Evolutionary conservation across 1,140 invertebrate genomes (phyloP).

Genomic region (Telenomus remus): DNA sequence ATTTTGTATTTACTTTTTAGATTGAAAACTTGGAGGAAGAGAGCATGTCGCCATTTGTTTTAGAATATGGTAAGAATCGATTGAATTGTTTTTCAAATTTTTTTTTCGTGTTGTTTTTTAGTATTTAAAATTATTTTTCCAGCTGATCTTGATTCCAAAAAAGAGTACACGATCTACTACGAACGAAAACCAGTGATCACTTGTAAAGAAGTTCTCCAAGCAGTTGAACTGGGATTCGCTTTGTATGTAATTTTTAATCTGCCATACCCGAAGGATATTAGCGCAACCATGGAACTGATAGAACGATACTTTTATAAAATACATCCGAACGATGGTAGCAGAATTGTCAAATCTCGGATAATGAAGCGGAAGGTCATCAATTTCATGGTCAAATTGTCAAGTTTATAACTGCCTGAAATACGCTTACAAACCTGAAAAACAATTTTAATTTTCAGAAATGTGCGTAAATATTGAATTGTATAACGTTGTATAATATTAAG

Average conservation of each 20-base stretch:
- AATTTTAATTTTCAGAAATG: no score
- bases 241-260: slow-evolving; percentile 31
- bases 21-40: slow-evolving; percentile 35
- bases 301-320: slow-evolving; percentile 30
- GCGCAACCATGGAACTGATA: slow-evolving; percentile 24
- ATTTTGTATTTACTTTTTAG: slow-evolving; percentile 11
- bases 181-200: slow-evolving; percentile 15
- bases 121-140: slow-evolving; percentile 4
- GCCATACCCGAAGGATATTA: slow-evolving; percentile 20
- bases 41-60: slow-evolving; percentile 19
- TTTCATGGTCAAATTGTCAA: slow-evolving; percentile 18
- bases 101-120: not conserved
- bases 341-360: slow-evolving; percentile 9
- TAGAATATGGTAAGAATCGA: slow-evolving; percentile 21
- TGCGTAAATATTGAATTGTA: no score
- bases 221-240: slow-evolving; percentile 17
- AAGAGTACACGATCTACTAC: slow-evolving; percentile 23
- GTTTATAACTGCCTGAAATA: not conserved
- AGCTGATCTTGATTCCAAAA: slow-evolving; percentile 18
- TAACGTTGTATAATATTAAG: no score
- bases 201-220: slow-evolving; percentile 9
- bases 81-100: not conserved
- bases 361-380: slow-evolving; percentile 29
- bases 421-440: no score
- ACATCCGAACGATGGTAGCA: slow-evolving; percentile 21